Conservation (phyloP, 1,140 invertebrate species). For the Centruroides vittatus region DNA sequence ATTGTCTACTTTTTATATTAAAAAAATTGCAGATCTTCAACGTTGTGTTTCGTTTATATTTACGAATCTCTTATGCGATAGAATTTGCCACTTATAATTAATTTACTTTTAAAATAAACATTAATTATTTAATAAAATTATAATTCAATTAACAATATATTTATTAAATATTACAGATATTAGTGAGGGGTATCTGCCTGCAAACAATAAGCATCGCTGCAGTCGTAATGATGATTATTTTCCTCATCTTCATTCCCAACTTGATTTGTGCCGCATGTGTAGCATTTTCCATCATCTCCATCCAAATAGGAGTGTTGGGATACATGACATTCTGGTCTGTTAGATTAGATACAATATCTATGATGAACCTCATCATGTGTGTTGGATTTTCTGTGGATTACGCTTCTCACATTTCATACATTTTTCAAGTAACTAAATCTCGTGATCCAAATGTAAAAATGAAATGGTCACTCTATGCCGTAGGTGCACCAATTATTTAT, state of each 20-base stretch:
- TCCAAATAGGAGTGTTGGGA: slow-evolving; percentile 87
- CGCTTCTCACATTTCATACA: slow-evolving; percentile 91
- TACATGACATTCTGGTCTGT: slow-evolving; percentile 93
- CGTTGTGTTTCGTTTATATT: no score
- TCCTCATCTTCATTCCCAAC: slow-evolving; percentile 93
- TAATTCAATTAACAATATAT: no score
- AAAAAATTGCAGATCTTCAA: no score
- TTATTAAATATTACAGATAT: no score
- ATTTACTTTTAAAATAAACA: no score
- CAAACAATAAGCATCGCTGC: slow-evolving; percentile 85
- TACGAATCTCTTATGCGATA: no score
- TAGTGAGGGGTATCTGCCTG: slow-evolving; percentile 77
- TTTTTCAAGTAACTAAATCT: slow-evolving; percentile 66
- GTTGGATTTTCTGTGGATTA: slow-evolving; percentile 96
- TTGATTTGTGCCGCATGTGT: slow-evolving; percentile 85
- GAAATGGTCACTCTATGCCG: slow-evolving; percentile 64
- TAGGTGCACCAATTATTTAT: slow-evolving; percentile 86
- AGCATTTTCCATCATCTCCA: slow-evolving; percentile 84
- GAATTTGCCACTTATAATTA: no score
- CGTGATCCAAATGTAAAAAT: slow-evolving; percentile 46
- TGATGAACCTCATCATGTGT: slow-evolving; percentile 98
- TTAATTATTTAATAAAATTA: no score
- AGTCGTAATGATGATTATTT: slow-evolving; percentile 88
- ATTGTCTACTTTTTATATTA: no score
- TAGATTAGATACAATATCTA: slow-evolving; percentile 89